Conservation (phyloP, 2,797 vertebrate genomes). For the Silurus aristotelis region DNA sequence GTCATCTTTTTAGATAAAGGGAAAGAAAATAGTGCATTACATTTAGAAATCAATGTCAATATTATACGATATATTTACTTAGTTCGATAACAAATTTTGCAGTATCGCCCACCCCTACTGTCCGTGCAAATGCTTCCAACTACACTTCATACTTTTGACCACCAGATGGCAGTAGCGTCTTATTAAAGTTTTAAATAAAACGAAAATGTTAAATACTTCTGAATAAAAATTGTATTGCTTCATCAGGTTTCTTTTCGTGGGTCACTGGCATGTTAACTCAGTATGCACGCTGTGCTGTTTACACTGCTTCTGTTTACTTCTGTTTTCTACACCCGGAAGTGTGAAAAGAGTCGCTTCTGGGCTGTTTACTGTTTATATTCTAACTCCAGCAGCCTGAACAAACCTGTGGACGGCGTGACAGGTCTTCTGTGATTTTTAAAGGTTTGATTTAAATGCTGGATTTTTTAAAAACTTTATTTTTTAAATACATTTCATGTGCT, state of each 20-base stretch:
- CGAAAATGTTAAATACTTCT: not conserved
- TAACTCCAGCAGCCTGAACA: not conserved
- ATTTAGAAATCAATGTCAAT: too few relatives aligned
- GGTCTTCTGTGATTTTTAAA: not conserved
- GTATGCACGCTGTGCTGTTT: not conserved
- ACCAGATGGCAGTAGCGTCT: too few relatives aligned
- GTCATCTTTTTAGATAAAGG: too few relatives aligned
- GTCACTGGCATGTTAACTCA: not conserved
- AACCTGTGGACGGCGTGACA: not conserved
- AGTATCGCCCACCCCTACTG: too few relatives aligned
- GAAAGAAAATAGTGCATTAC: too few relatives aligned
- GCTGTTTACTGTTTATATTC: not conserved
- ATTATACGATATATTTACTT: too few relatives aligned
- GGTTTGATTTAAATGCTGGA: not conserved
- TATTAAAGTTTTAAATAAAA: not conserved
- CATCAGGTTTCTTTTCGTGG: not conserved
- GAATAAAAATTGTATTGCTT: not conserved
- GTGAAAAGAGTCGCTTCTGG: not conserved
- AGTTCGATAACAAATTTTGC: too few relatives aligned
- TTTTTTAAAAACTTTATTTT: too few relatives aligned
- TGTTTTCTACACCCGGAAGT: not conserved
- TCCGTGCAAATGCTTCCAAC: too few relatives aligned
- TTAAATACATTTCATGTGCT: too few relatives aligned
- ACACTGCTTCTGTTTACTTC: not conserved
- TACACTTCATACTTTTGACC: too few relatives aligned